These are phyloP conservation scores for Scytalopus superciliaris DNA, from an alignment of 2,113 vertebrate species.

Conservation along the genomic window DNA sequence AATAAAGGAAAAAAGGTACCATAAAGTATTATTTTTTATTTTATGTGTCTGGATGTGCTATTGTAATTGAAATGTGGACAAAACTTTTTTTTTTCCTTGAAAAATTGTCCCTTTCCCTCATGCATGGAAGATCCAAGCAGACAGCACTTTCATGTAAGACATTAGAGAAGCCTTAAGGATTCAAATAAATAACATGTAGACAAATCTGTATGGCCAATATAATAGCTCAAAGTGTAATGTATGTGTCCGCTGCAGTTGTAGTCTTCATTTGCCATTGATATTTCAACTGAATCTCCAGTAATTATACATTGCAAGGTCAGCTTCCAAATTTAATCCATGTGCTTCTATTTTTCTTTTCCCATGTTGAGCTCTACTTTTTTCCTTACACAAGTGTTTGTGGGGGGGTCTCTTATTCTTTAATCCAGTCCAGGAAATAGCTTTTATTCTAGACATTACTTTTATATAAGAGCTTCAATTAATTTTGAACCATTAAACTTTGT, in stretches of 20 bases:
- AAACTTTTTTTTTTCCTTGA: constrained; percentile 23
- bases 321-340: constrained; percentile 22
- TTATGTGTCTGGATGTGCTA: constrained; percentile 78
- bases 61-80: constrained; percentile 70
- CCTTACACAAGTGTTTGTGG: neutral
- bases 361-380: neutral
- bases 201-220: constrained; percentile 60
- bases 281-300: constrained; percentile 36
- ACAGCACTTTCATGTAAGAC: constrained; percentile 59
- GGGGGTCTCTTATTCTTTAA: neutral
- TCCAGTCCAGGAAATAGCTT: constrained; percentile 1
- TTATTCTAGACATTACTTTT: constrained; percentile 11
- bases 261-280: constrained; percentile 44
- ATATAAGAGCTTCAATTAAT: neutral
- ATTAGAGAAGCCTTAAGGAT: constrained; percentile 69
- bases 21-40: constrained; percentile 82
- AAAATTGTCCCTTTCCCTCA: constrained; percentile 42
- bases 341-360: constrained; percentile 18
- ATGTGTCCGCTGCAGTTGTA: constrained; percentile 65
- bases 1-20: constrained; percentile 80
- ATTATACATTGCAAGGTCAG: constrained; percentile 46
- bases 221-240: constrained; percentile 60
- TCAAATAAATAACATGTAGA: constrained; percentile 56
- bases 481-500: neutral
- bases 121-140: constrained; percentile 74